phyloP scores from a whole-genome alignment of 2,113 vertebrate species.

The Hippolais icterina region DNA sequence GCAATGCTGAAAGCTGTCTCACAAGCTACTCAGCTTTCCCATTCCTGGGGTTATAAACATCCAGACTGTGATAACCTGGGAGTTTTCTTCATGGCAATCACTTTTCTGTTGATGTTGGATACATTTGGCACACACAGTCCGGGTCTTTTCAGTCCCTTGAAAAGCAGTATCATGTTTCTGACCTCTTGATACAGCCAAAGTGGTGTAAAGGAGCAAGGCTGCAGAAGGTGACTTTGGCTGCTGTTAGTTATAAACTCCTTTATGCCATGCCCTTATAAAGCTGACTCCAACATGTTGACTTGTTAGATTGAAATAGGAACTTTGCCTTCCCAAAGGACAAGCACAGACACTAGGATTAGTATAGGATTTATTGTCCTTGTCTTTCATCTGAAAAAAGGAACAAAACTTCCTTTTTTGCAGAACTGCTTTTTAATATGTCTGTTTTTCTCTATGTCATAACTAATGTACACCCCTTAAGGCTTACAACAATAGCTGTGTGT shows the following conservation, averaged over 20 bases:
- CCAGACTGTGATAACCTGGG: neutral
- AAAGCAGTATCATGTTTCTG: neutral
- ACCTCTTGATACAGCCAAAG: neutral
- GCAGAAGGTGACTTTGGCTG: neutral
- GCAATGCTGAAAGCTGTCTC: neutral
- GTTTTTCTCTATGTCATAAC: neutral
- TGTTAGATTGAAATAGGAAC: neutral
- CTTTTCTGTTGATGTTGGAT: neutral
- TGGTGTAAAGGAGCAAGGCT: neutral
- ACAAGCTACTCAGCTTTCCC: neutral
- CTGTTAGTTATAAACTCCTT: neutral
- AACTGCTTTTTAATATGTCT: neutral
- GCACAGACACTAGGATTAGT: neutral
- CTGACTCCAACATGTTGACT: neutral
- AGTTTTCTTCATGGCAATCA: neutral
- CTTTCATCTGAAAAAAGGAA: neutral
- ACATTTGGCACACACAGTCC: accelerated
- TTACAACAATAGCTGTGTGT: neutral
- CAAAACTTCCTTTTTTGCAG: neutral
- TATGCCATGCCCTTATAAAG: neutral
- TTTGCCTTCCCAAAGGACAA: neutral
- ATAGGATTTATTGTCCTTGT: neutral
- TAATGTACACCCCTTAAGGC: neutral
- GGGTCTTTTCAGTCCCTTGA: neutral
- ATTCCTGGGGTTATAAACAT: neutral